phyloP scores from a whole-genome alignment of 2,113 vertebrate genomes.

The Ciconia stormi region DNA sequence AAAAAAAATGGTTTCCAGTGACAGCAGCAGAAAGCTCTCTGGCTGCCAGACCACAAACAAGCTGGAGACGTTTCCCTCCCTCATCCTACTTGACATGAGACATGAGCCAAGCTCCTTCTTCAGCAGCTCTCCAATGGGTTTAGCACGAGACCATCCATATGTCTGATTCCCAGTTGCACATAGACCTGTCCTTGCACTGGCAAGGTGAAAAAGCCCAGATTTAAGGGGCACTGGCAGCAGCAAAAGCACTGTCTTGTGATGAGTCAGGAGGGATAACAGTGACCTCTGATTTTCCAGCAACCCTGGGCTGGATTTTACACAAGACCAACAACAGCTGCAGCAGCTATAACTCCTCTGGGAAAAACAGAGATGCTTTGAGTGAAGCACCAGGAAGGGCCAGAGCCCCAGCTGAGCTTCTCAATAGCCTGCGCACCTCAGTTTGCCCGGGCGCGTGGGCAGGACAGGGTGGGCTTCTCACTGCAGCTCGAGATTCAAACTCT shows the following conservation, averaged over 20 bases:
- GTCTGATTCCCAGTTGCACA: not conserved
- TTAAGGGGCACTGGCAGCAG: not conserved
- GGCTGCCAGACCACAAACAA: conserved; percentile 50
- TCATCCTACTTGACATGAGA: not conserved
- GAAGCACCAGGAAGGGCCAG: not conserved
- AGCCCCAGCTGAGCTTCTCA: not conserved
- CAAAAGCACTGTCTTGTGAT: not conserved
- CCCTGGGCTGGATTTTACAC: not conserved
- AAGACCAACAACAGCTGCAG: not conserved
- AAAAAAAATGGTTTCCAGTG: not conserved
- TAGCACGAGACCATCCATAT: not conserved
- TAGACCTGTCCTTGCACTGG: not conserved
- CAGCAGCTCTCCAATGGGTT: not conserved
- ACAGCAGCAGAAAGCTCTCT: conserved; percentile 4
- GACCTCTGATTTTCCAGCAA: not conserved
- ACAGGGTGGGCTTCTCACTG: not conserved
- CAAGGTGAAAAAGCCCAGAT: not conserved
- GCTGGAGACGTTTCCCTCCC: not conserved
- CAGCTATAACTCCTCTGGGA: not conserved
- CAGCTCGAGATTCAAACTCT: not conserved
- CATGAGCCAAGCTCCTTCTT: conserved; percentile 11
- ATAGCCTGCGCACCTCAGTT: not conserved
- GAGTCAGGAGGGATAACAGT: not conserved
- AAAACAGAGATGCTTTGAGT: not conserved
- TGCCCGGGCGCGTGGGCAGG: rapidly evolving